Evolutionary conservation across 2,113 vertebrate genomes (phyloP).

Genomic region (Megaleporinus macrocephalus): DNA sequence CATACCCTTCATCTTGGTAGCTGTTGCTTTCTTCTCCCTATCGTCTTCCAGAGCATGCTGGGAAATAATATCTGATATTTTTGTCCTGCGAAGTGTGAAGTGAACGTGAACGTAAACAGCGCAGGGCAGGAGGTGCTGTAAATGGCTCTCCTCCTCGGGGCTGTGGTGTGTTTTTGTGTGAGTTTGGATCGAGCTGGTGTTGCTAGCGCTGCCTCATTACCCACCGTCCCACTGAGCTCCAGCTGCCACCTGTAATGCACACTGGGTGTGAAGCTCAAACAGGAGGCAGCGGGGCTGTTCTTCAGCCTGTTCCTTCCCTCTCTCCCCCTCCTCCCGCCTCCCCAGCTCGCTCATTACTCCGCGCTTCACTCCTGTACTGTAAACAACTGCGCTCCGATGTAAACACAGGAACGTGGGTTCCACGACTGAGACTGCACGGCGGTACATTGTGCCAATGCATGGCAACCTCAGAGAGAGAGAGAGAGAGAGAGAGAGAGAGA

Average conservation of each 20-base stretch:
- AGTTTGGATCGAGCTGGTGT: constrained; percentile 54
- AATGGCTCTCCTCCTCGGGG: background rate
- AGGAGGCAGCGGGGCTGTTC: constrained; percentile 35
- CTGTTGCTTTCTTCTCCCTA: background rate
- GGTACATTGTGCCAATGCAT: background rate
- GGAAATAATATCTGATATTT: background rate
- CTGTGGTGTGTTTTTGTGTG: constrained; percentile 38
- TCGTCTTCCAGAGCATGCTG: background rate
- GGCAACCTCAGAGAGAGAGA: too few species aligned
- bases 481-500: background rate
- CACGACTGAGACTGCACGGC: background rate
- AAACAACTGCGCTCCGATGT: background rate
- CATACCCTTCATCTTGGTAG: too few species aligned
- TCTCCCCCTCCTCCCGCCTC: background rate
- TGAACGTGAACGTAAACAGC: background rate
- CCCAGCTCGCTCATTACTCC: background rate
- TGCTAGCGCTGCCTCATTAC: constrained; percentile 72
- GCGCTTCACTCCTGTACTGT: constrained; percentile 1
- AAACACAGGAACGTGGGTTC: background rate
- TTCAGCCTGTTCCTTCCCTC: constrained; percentile 4
- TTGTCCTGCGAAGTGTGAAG: background rate
- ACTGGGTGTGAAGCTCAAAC: constrained; percentile 58
- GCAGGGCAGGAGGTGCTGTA: background rate
- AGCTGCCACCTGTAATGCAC: constrained; percentile 65
- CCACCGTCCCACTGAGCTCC: constrained; percentile 64